phyloP scores from a whole-genome alignment of 2,888 invertebrate species.

The Luffia ferchaultella region DNA sequence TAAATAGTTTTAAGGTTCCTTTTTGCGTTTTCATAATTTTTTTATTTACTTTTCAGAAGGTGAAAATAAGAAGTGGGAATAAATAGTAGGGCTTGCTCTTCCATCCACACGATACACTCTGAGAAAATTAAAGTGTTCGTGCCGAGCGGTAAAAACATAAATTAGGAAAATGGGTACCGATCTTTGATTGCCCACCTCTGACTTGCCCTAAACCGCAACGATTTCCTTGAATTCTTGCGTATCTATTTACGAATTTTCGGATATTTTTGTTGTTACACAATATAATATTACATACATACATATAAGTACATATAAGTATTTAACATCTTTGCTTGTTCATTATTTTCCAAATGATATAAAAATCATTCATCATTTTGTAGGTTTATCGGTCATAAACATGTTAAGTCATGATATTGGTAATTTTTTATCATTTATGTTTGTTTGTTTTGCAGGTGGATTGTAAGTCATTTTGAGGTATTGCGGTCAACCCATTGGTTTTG shows the following conservation, averaged over 20 bases:
- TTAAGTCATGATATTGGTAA: too few species aligned
- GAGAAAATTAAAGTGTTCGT: constrained; percentile 59
- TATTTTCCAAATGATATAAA: too few species aligned
- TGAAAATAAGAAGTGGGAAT: constrained; percentile 61
- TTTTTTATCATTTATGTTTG: too few species aligned
- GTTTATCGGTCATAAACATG: too few species aligned
- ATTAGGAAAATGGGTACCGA: constrained; percentile 32
- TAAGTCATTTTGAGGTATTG: too few species aligned
- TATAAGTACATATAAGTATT: too few species aligned
- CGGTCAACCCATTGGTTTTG: too few species aligned
- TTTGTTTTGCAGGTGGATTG: too few species aligned
- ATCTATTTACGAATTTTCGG: not conserved
- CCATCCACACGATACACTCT: constrained; percentile 42
- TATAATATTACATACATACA: not conserved
- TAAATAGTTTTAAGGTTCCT: not conserved
- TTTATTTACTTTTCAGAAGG: constrained; percentile 51
- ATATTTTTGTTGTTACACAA: not conserved
- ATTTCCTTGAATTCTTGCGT: not conserved
- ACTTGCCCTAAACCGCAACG: not conserved
- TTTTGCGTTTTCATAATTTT: not conserved
- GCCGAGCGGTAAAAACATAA: constrained; percentile 40
- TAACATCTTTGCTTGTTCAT: too few species aligned
- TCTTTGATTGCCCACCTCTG: not conserved
- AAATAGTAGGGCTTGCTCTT: constrained; percentile 47
- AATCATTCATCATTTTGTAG: too few species aligned